phyloP scores from a whole-genome alignment of 2,888 invertebrate species.

The Crepidodera aurea region DNA sequence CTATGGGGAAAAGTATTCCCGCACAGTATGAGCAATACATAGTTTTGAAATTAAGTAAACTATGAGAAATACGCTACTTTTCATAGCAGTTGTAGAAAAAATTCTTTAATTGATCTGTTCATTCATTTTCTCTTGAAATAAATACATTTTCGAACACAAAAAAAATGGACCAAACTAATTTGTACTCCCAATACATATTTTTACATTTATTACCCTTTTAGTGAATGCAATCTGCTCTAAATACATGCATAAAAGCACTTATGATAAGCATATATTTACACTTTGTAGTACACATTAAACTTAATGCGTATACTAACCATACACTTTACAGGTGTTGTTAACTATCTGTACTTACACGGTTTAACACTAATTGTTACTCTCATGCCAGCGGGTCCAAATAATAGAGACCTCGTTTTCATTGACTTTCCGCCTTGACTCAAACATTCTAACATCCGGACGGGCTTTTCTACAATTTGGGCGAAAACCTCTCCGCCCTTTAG shows the following conservation, averaged over 20 bases:
- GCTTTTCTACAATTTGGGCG: slow-evolving; percentile 4
- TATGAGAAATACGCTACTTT: too few species aligned
- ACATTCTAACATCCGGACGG: neutral
- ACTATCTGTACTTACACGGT: slow-evolving; percentile 1
- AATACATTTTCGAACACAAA: too few species aligned
- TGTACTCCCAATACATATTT: too few species aligned
- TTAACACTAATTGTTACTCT: slow-evolving; percentile 1
- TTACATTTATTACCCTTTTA: too few species aligned
- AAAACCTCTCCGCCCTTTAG: slow-evolving; percentile 2
- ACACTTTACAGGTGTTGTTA: neutral
- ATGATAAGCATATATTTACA: neutral
- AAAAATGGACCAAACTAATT: too few species aligned
- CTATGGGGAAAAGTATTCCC: too few species aligned
- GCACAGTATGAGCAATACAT: too few species aligned
- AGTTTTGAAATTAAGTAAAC: too few species aligned
- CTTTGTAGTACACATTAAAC: neutral
- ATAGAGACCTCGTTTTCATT: neutral
- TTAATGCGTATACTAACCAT: neutral
- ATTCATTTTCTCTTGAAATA: too few species aligned
- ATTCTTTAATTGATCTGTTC: too few species aligned
- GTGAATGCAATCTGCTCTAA: neutral
- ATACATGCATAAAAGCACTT: neutral
- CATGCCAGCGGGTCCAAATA: neutral
- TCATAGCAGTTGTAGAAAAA: too few species aligned
- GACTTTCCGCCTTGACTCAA: neutral